Percentiles rank a stretch among this genome's conserved stretches.
Conservation (phyloP, 2,888 invertebrate species). For the Neoaliturus tenellus region DNA sequence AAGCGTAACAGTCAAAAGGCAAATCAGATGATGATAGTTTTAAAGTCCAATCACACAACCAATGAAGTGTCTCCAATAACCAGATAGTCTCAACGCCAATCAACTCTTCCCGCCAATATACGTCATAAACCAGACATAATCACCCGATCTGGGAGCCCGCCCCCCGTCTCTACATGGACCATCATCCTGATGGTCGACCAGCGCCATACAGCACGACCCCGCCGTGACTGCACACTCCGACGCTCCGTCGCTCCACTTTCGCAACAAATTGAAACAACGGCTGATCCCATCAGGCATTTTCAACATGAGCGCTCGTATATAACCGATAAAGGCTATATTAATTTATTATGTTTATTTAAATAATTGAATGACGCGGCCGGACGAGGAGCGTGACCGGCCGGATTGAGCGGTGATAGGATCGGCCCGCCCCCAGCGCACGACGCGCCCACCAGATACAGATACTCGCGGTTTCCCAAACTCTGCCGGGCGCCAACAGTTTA, state of each 20-base stretch:
- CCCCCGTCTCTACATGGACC: no score
- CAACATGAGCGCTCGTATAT: slow-evolving; percentile 53
- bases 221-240: not conserved
- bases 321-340: slow-evolving; percentile 52
- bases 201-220: no score
- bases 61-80: no score
- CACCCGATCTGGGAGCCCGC: no score
- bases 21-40: no score
- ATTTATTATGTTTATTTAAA: slow-evolving; percentile 58
- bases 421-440: slow-evolving; percentile 33
- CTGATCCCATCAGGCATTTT: slow-evolving; percentile 29
- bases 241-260: slow-evolving; percentile 48
- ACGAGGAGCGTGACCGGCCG: slow-evolving; percentile 40
- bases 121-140: no score
- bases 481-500: slow-evolving; percentile 30
- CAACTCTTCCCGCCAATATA: no score
- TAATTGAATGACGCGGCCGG: slow-evolving; percentile 55
- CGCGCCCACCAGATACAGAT: slow-evolving; percentile 10
- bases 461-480: slow-evolving; percentile 41
- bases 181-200: no score
- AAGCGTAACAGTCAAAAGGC: no score
- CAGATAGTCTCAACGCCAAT: no score
- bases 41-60: no score
- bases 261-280: slow-evolving; percentile 42
- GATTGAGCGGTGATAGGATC: slow-evolving; percentile 54